Evolutionary conservation across 1,140 invertebrate genomes (phyloP).

Genomic region (Ptiloglossa arizonensis): DNA sequence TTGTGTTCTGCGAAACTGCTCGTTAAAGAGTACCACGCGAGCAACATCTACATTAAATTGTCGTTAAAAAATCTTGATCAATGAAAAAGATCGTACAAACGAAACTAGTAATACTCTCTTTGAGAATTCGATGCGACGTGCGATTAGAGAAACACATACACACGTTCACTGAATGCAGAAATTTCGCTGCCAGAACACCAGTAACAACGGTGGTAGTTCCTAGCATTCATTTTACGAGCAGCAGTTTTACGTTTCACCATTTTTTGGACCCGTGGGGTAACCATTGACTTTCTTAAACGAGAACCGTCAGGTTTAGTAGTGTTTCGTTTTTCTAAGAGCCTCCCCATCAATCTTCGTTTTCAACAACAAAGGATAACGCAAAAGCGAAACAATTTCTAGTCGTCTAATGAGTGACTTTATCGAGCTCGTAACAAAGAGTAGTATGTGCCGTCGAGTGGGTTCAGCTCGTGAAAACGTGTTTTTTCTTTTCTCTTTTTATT

Average conservation of each 20-base stretch:
- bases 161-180: constrained; percentile 42
- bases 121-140: constrained; percentile 18
- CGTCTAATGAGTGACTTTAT: background rate
- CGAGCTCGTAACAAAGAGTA: background rate
- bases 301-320: background rate
- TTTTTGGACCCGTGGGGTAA: constrained; percentile 42
- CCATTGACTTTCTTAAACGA: constrained; percentile 46
- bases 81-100: too few species aligned
- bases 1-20: too few species aligned
- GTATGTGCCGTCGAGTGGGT: background rate
- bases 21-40: too few species aligned
- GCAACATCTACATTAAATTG: too few species aligned
- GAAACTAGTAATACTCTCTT: too few species aligned
- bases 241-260: constrained; percentile 49
- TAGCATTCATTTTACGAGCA: constrained; percentile 38
- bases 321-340: constrained; percentile 17
- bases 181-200: constrained; percentile 50
- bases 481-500: too few species aligned
- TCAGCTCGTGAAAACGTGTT: too few species aligned
- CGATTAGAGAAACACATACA: constrained; percentile 17
- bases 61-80: too few species aligned
- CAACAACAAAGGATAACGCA: background rate
- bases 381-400: background rate
- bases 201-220: constrained; percentile 30
- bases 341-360: background rate